Base-by-base conservation (phyloP, 2,888 invertebrate species). In the Nycteola revayana region DNA sequence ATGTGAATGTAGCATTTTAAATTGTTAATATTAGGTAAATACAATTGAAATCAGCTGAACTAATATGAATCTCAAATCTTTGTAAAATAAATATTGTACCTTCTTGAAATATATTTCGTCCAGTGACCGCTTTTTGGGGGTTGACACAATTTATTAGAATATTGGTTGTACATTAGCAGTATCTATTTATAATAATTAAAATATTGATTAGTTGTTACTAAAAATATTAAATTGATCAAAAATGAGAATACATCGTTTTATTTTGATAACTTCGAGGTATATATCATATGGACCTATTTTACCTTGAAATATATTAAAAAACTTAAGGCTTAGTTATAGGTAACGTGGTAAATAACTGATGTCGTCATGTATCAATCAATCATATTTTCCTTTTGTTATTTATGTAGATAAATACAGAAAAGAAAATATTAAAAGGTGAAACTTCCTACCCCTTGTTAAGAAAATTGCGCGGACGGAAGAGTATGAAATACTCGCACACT, bases 161-260 rank as follows among this genome's bases (percentile, higher is more conserved):
- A 78, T 77, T 75, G 79, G 75, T 83, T 85, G 82, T 86, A 84
- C 73, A 79, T 84, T 81, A 79, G 74, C 75, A 70, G 74, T 84
- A 85, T 75, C 75, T 86, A 86, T 87, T 85, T 85, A 86, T 86
- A 84, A 84, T 80, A 84, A 84, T 80, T 70, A 76, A 81, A 83
- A 81, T 78, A 83, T 84, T 88, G 87, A 87, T 85, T 88, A 88
- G 85, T 85, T 86, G 88, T 88, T 88, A 88, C 82, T 84, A 70
- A 88, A 88, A 88, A 87, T 84, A 87, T 70, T 84, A 85, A 87
- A 85, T 86, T 73, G 75, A 86, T 84, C 75, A 75, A 83, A 83
- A 63, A 69, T 42, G 40, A 37, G 33, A 10, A 25, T 37, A 11
- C 30, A 53, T 65, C 54, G 55, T 65, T 64, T 60, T 23, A 32